Evolutionary conservation across 2,797 vertebrate genomes (phyloP).

Genomic region (Picus viridis): DNA sequence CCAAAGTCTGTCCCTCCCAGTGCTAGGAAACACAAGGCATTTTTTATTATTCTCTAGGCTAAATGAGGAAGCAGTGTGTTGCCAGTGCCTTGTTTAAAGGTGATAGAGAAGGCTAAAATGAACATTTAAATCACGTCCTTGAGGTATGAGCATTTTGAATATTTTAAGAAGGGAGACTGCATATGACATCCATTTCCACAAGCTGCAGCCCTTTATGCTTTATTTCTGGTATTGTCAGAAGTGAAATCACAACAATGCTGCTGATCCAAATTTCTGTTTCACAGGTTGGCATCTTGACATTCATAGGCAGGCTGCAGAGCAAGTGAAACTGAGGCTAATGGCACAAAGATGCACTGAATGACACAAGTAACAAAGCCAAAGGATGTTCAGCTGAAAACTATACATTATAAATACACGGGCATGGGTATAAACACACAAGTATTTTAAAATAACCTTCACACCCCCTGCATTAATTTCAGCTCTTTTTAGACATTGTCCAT

Average conservation of each 20-base stretch:
- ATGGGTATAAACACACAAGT: neutral
- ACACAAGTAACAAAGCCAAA: neutral
- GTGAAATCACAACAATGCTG: neutral
- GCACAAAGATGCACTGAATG: neutral
- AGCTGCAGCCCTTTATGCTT: neutral
- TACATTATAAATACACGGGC: neutral
- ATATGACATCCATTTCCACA: slow-evolving; percentile 6
- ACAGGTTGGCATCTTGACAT: neutral
- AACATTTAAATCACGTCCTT: slow-evolving; percentile 29
- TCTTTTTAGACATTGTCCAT: neutral
- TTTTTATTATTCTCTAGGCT: neutral
- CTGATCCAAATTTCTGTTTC: neutral
- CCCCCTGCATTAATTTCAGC: neutral
- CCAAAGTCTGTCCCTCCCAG: neutral
- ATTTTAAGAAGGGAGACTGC: slow-evolving; percentile 33
- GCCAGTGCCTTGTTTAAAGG: neutral
- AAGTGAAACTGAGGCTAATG: neutral
- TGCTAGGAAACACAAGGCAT: neutral
- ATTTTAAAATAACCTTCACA: neutral
- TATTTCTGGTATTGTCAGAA: neutral
- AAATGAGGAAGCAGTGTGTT: neutral
- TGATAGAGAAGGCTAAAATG: slow-evolving; percentile 41
- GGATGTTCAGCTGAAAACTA: neutral
- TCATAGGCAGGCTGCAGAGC: neutral
- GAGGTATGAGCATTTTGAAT: slow-evolving; percentile 42